Conservation (phyloP, 2,113 vertebrate genomes). For the Chlorodrepanis virens region DNA sequence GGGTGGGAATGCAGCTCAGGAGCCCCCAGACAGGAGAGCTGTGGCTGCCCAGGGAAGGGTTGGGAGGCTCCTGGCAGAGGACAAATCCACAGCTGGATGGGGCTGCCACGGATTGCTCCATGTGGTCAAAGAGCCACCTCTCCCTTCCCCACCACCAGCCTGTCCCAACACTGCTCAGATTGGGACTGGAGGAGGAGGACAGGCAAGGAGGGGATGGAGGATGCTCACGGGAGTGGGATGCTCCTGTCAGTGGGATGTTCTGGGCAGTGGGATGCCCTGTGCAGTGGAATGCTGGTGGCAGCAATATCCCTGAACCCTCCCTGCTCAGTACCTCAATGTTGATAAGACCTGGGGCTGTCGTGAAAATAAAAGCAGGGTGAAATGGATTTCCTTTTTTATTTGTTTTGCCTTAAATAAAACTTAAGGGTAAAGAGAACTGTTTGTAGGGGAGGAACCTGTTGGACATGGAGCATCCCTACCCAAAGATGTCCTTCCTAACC, state of each 20-base stretch:
- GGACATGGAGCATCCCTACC: neutral
- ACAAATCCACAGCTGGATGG: neutral
- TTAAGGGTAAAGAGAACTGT: neutral
- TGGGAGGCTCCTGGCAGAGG: neutral
- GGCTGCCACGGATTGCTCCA: neutral
- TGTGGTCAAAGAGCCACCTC: rapidly evolving
- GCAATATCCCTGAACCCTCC: neutral
- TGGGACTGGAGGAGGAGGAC: neutral
- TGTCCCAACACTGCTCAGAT: rapidly evolving
- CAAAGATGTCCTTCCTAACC: neutral
- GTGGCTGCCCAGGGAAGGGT: neutral
- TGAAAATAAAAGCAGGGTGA: neutral
- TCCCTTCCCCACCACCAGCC: neutral
- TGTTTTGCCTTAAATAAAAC: neutral
- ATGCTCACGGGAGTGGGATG: neutral
- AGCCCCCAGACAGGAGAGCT: neutral
- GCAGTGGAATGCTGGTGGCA: neutral
- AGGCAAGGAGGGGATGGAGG: neutral
- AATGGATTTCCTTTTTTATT: neutral
- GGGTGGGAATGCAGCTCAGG: neutral
- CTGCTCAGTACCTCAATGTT: neutral
- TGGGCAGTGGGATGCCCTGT: neutral
- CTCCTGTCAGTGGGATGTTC: neutral
- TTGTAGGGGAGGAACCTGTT: neutral
- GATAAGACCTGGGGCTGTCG: neutral